Evolutionary conservation across 92 coral and sea anemone genomes (phyloP), one percentile per base, ranked within the genome.

Genomic region (Meandrina meandrites): DNA sequence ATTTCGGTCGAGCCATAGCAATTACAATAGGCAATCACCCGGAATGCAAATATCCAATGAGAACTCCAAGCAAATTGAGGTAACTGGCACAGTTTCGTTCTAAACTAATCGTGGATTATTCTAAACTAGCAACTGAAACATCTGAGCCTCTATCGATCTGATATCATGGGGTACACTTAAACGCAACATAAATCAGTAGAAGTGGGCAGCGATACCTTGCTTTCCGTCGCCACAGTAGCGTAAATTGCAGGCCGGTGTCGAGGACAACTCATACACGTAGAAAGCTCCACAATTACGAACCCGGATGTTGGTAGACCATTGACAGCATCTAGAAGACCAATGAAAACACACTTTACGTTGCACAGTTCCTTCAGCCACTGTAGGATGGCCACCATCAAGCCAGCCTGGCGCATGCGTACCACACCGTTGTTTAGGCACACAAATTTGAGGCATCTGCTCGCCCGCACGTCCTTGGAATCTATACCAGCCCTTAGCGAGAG

Each of bases 341-440:
- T 42, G 32, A 16, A 76, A 76, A 30, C 80, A 76, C 21, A 76
- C 80, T 76, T 47, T 4, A 14, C 80, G 28, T 42, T 51, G 1
- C 3, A 76, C 58, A 76, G 30, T 30, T 1, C 80, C 80, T 9
- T 76, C 58, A 11, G 8, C 18, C 11, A n/a, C 22, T n/a, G 14
- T 42, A 45, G 80, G 80, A 24, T 76, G 80, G 0, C 1, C 0
- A 5, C 58, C 58, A n/a, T 14, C 17, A 2, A 76, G 51, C 80
- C 80, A 76, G 1, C 80, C 80, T n/a, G 80, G 22, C 22, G 58
- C 80, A 45, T 14, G 6, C 19, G 79, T 76, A 30, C 50, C 50
- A 15, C 79, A 76, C 32, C 8, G 42, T 11, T 12, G 8, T 24
- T 2, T 24, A n/a, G 79, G 58, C 21, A 30, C 54, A 76, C 79